A percentile compares a stretch with the other conserved stretches of the same genome.
Conservation (phyloP, 1,140 invertebrate species). For the Oryctes rhinoceros region DNA sequence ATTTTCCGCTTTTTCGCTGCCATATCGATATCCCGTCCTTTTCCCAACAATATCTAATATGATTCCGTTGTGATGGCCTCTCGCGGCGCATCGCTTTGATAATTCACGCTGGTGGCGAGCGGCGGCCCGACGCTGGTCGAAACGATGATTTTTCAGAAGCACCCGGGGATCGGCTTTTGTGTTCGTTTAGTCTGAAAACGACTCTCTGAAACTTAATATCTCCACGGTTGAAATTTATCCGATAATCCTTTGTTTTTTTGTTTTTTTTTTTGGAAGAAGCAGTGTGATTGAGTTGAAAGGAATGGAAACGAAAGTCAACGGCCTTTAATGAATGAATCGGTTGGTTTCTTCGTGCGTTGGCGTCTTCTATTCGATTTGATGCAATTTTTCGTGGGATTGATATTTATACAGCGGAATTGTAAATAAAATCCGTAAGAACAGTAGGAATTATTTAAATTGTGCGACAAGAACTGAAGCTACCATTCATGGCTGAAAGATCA, state of each 20-base stretch:
- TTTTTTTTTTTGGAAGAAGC: neutral
- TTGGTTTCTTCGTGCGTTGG: neutral
- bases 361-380: neutral
- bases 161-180: neutral
- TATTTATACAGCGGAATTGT: too few species aligned
- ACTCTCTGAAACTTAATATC: constrained; percentile 10
- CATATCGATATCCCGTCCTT: neutral
- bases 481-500: too few species aligned
- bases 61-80: neutral
- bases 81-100: neutral
- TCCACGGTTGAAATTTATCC: neutral
- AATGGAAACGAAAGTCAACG: neutral
- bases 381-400: too few species aligned
- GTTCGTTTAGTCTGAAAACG: constrained; percentile 4
- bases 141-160: constrained; percentile 11
- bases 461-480: too few species aligned
- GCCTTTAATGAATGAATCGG: neutral
- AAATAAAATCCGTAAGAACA: too few species aligned
- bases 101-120: neutral
- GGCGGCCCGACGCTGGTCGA: neutral
- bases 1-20: neutral
- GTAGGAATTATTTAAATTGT: too few species aligned
- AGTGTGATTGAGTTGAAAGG: neutral
- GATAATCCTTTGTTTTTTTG: constrained; percentile 4
- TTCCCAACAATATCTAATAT: neutral